phyloP scores from a whole-genome alignment of 2,888 invertebrate species.

The Campopleginae sp. region DNA sequence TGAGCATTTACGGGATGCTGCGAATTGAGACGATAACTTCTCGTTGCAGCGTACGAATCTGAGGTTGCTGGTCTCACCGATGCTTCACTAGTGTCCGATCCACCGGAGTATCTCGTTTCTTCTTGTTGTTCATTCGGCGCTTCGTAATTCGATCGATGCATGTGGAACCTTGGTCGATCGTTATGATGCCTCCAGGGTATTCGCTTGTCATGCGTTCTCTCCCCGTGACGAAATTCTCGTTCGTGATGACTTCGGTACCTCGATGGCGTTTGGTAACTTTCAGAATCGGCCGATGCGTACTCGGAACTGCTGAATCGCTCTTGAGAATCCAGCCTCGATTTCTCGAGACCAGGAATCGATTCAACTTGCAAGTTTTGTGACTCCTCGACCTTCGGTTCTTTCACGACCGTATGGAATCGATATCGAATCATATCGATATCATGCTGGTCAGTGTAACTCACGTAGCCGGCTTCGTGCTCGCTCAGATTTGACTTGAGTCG shows the following conservation, averaged over 20 bases:
- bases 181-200: constrained; percentile 13
- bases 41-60: constrained; percentile 13
- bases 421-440: constrained; percentile 80
- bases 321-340: constrained; percentile 2
- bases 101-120: constrained; percentile 14
- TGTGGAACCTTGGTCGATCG: constrained; percentile 20
- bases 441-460: constrained; percentile 79
- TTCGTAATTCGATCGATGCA: constrained; percentile 39
- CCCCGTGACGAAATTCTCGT: constrained; percentile 5
- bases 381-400: constrained; percentile 73
- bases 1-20: constrained; percentile 4
- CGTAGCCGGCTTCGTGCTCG: constrained; percentile 80
- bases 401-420: constrained; percentile 80
- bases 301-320: constrained; percentile 19
- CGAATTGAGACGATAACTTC: constrained; percentile 39
- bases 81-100: constrained; percentile 8
- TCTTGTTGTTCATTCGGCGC: constrained; percentile 3
- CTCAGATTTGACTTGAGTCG: constrained; percentile 78
- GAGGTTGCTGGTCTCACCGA: constrained; percentile 23
- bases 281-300: not conserved
- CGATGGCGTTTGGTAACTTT: constrained; percentile 34
- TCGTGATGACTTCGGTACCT: constrained; percentile 39
- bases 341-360: constrained; percentile 44
- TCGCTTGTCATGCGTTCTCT: constrained; percentile 13
- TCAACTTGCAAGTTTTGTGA: constrained; percentile 58